Evolutionary conservation across 2,113 vertebrate species (phyloP).

Genomic region (Apteryx owenii): DNA sequence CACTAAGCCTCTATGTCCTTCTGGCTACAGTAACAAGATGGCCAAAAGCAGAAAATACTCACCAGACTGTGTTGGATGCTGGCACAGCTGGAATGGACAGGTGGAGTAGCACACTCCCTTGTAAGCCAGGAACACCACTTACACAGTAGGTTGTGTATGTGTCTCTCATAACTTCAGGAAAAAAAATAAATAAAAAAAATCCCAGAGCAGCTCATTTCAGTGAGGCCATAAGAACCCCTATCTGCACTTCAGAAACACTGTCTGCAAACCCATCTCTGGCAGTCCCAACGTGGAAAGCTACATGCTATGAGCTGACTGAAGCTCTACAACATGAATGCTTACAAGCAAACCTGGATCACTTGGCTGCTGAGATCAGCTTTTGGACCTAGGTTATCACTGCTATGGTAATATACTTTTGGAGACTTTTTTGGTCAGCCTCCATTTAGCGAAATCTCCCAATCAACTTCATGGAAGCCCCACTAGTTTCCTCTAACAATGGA

Average conservation of each 20-base stretch:
- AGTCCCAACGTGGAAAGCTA: not conserved
- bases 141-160: not conserved
- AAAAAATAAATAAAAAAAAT: not conserved
- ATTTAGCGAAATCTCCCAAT: not conserved
- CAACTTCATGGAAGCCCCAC: not conserved
- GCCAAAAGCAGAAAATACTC: not conserved
- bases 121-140: not conserved
- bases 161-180: not conserved
- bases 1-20: not conserved
- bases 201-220: not conserved
- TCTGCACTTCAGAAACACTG: not conserved
- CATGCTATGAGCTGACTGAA: not conserved
- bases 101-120: accelerated
- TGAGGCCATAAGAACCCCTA: accelerated
- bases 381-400: not conserved
- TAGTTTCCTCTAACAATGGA: not conserved
- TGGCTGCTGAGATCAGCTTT: not conserved
- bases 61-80: not conserved
- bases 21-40: not conserved
- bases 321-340: not conserved
- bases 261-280: not conserved
- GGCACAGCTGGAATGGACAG: not conserved
- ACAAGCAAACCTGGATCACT: not conserved
- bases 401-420: not conserved
- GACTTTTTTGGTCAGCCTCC: not conserved